A percentile compares a stretch with the other conserved stretches of the same genome.
Conservation (phyloP, 2,113 vertebrate species). For the Heteronetta atricapilla region DNA sequence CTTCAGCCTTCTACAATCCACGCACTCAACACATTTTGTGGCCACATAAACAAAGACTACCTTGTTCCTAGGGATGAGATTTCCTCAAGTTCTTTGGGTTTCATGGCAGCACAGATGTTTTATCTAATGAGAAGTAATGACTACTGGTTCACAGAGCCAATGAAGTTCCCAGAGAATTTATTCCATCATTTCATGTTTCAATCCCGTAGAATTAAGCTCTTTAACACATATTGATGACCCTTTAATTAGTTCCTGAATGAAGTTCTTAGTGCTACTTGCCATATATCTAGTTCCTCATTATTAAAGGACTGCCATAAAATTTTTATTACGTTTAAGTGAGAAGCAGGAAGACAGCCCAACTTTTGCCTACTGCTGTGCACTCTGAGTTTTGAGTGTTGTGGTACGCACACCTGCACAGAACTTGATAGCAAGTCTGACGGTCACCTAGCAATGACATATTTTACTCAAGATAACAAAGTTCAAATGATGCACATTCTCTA, state of each 20-base stretch:
- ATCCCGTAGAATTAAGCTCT: background rate
- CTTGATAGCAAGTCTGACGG: too few relatives aligned
- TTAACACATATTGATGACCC: background rate
- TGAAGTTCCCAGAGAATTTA: background rate
- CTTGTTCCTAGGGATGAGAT: background rate
- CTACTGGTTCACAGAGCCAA: background rate
- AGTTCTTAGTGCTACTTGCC: background rate
- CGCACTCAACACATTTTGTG: background rate
- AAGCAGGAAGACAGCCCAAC: too few relatives aligned
- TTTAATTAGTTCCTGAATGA: background rate
- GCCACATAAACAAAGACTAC: background rate
- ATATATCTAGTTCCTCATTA: background rate
- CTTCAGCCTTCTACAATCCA: background rate
- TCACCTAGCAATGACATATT: too few relatives aligned
- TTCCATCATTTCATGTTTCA: background rate
- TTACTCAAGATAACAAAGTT: background rate
- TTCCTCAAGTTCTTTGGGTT: background rate
- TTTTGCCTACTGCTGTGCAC: background rate
- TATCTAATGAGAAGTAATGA: background rate
- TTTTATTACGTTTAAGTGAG: background rate
- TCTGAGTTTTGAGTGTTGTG: too few relatives aligned
- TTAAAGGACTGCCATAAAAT: too few relatives aligned
- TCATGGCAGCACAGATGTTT: background rate
- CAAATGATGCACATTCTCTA: too few relatives aligned
- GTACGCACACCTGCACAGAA: too few relatives aligned